Evolutionary conservation across 2,888 invertebrate genomes (phyloP).

Genomic region (Mythimna vitellina): DNA sequence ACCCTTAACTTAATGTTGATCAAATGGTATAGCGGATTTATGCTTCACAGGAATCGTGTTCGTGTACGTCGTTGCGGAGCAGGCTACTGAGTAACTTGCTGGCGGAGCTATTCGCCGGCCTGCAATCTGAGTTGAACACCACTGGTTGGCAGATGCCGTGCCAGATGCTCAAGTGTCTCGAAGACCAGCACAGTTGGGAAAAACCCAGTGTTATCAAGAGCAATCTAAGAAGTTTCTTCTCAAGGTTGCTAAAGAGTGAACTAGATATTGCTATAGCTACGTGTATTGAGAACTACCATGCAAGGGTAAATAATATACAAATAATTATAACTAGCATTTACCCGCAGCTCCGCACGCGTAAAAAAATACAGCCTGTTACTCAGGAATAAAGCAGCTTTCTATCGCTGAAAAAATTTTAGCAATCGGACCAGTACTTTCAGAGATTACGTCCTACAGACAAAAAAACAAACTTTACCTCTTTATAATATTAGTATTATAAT

Average conservation of each 20-base stretch:
- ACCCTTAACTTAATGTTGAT: neutral
- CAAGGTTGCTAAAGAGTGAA: constrained; percentile 79
- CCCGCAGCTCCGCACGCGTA: no score
- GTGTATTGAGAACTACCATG: constrained; percentile 85
- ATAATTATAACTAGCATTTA: neutral
- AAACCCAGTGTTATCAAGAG: constrained; percentile 76
- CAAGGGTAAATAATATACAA: constrained; percentile 72
- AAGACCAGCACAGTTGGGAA: constrained; percentile 86
- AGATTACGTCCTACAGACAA: no score
- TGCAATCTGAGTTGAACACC: constrained; percentile 78
- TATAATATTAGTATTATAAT: no score
- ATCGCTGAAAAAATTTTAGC: no score
- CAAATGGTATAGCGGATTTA: neutral
- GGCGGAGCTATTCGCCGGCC: constrained; percentile 80
- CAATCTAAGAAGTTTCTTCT: constrained; percentile 79
- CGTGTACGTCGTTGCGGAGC: constrained; percentile 82
- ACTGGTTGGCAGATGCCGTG: constrained; percentile 81
- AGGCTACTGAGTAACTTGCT: constrained; percentile 79
- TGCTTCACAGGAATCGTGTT: constrained; percentile 80
- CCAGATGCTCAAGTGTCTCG: constrained; percentile 83
- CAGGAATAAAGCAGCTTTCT: no score
- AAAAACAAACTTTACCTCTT: no score
- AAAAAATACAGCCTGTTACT: no score
- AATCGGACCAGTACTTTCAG: no score
- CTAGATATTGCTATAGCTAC: constrained; percentile 85